These are phyloP conservation scores for Mastomys coucha DNA, from an alignment of 2,113 vertebrate genomes.

Conservation along the genomic window DNA sequence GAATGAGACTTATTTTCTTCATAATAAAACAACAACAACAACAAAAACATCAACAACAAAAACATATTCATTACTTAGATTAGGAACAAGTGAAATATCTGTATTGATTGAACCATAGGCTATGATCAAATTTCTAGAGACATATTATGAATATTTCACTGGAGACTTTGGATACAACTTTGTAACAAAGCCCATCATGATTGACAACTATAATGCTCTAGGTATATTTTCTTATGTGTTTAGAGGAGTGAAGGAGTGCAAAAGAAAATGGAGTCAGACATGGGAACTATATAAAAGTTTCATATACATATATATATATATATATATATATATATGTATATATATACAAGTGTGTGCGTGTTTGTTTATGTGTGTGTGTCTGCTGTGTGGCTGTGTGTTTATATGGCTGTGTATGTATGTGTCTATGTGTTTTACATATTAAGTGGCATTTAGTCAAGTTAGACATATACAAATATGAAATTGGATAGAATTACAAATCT, in stretches of 20 bases:
- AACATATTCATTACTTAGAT: background rate
- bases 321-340: background rate
- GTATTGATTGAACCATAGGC: background rate
- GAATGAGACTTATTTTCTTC: background rate
- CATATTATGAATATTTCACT: background rate
- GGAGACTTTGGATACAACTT: background rate
- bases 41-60: background rate
- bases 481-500: background rate
- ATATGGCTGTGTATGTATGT: background rate
- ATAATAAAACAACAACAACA: background rate
- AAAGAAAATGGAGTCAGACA: background rate
- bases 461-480: no score
- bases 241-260: no score
- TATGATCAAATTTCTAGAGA: background rate
- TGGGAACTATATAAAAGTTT: background rate
- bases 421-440: background rate
- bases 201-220: background rate
- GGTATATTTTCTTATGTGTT: background rate
- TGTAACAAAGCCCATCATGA: background rate
- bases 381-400: background rate
- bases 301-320: background rate
- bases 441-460: background rate
- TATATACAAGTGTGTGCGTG: background rate
- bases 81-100: background rate
- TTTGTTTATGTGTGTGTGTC: no score